Evolutionary conservation across 1,140 invertebrate genomes (phyloP).

Genomic region (Gerris buenoi): DNA sequence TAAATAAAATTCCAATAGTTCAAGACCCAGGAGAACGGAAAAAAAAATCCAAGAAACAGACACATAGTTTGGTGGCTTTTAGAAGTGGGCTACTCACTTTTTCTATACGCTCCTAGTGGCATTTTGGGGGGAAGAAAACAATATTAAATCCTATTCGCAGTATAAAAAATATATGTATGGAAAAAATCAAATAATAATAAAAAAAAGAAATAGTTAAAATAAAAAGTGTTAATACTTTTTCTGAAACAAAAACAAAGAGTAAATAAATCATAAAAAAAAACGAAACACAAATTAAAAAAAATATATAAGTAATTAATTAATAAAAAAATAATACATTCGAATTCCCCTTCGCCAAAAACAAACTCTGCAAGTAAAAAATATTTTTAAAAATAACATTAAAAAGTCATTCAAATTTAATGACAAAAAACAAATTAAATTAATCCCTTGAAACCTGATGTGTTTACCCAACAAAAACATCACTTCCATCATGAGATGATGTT

Average conservation of each 20-base stretch:
- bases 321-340: not conserved
- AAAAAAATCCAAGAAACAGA: not conserved
- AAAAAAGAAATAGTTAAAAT: not conserved
- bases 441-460: no score
- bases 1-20: not conserved
- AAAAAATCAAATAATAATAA: not conserved
- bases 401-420: no score
- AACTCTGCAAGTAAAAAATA: conserved; percentile 19
- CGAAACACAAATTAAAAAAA: not conserved
- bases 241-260: not conserved
- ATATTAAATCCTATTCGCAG: conserved; percentile 5
- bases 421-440: no score
- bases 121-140: conserved; percentile 12
- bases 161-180: conserved; percentile 5
- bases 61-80: conserved; percentile 1
- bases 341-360: not conserved
- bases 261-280: no score
- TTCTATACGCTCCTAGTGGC: conserved; percentile 17
- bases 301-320: not conserved
- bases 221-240: not conserved
- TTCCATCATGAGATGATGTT: no score
- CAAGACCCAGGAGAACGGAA: not conserved
- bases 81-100: conserved; percentile 16
- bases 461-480: no score
- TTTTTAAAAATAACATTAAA: no score